A percentile compares a stretch with the other conserved stretches of the same genome.
Conservation (phyloP, 2,113 vertebrate species). For the Archilochus colubris region DNA sequence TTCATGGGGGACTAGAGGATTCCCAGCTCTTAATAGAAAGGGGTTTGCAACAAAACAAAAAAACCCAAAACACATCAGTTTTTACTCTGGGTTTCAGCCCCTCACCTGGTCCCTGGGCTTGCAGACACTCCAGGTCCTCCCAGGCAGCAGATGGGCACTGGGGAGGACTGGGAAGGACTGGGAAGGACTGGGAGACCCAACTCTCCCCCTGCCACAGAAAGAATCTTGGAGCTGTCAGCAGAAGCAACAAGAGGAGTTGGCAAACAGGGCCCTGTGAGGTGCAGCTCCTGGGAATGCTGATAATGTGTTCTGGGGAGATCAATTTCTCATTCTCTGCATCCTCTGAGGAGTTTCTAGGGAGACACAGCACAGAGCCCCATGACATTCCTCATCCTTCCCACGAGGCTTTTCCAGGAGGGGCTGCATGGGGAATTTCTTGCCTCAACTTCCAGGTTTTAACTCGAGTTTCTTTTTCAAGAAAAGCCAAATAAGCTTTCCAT, state of each 20-base stretch:
- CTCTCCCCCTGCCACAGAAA: background rate
- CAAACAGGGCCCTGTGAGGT: background rate
- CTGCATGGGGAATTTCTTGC: background rate
- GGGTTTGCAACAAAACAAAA: background rate
- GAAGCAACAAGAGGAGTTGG: background rate
- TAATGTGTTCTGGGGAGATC: slow-evolving; percentile 19
- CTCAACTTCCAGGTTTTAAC: background rate
- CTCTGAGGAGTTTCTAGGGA: background rate
- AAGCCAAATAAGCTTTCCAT: background rate
- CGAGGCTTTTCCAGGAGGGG: background rate
- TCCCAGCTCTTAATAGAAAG: background rate
- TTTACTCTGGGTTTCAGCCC: no score
- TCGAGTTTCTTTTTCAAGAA: background rate
- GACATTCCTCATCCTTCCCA: background rate
- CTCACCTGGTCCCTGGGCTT: background rate
- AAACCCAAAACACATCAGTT: no score
- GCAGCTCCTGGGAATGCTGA: background rate
- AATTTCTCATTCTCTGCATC: slow-evolving; percentile 3
- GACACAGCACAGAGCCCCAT: background rate
- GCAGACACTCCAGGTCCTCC: background rate
- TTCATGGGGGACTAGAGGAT: background rate
- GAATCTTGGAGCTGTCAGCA: background rate
- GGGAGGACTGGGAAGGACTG: background rate
- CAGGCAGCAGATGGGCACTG: background rate
- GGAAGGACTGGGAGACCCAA: background rate